A percentile compares a stretch with the other conserved stretches of the same genome.
These are phyloP conservation scores for Otis tarda DNA, from an alignment of 2,113 vertebrate species.

Conservation along the genomic window DNA sequence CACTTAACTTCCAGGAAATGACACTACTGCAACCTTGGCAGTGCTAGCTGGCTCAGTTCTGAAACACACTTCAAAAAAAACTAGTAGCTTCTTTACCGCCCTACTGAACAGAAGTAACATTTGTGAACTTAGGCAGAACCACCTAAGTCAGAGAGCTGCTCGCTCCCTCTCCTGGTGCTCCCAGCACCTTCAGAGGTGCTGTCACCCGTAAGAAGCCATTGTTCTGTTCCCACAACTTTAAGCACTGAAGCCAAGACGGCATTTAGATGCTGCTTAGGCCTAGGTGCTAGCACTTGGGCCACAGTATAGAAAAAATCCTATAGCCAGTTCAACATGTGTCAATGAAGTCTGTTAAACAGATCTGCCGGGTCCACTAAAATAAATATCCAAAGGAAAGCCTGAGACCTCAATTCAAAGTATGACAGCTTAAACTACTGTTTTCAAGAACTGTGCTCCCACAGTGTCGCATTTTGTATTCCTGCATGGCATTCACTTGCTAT, in stretches of 20 bases:
- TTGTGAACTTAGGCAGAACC: not conserved
- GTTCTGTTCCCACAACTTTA: not conserved
- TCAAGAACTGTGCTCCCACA: not conserved
- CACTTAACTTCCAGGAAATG: not conserved
- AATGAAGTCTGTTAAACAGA: not conserved
- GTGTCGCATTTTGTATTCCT: not conserved
- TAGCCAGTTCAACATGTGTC: rapidly evolving
- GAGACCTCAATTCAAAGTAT: not conserved
- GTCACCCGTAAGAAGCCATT: not conserved
- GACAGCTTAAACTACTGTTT: not conserved
- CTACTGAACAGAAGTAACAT: not conserved
- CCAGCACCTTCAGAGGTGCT: not conserved
- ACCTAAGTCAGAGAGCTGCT: not conserved
- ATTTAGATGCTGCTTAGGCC: too few relatives aligned
- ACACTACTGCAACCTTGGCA: not conserved
- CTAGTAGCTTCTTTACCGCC: not conserved
- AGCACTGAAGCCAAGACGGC: not conserved
- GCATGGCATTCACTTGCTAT: not conserved
- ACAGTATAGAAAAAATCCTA: rapidly evolving
- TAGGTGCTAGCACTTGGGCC: not conserved
- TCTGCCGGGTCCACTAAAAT: not conserved
- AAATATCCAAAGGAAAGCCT: not conserved
- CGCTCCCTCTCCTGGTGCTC: not conserved
- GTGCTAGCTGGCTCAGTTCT: not conserved
- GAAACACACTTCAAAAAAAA: not conserved